Evolutionary conservation across 2,888 invertebrate species (phyloP), one percentile per base, ranked within the genome.

Genomic region (Drosophila borborema): DNA sequence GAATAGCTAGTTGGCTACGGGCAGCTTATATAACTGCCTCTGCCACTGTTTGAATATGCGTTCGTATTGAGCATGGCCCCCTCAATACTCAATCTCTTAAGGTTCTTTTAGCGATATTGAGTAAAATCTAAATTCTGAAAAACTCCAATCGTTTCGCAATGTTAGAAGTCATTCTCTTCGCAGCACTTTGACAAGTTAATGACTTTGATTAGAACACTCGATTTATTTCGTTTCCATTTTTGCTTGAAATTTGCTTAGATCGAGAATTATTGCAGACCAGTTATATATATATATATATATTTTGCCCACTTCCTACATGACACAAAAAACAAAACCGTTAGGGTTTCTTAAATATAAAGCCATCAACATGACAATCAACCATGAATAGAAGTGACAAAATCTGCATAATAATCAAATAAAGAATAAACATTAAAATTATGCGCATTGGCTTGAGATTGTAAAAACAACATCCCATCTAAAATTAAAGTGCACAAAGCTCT

Each of bases 41-140:
- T 72, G 72, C 62, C 65, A 72, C 67, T 54, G 75, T 67, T 75
- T 61, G 53, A 60, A 60, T 59, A 65, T 64, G 65, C 79, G 79
- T 64, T 79, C 65, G 51, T 34, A 14, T 36, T 14, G 36, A 36
- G 34, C 14, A 36, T 12, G 14, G 18, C 20, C 51, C 64, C 65
- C 66, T 9, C 31, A 16, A 14, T 10, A 16, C 16, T 12, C 51
- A 23, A 23, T 41, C n/a, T 68, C 56, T 48, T 89, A 80, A 89
- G 90, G 86, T 83, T 89, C 83, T 88, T 82, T 88, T 77, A 86
- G 90, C 80, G 81, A 78, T 82, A 81, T 81, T 82, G 16, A 36
- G n/a, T 34, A n/a, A 58, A 31, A 36, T 70, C 68, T 68, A n/a
- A 36, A 40, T n/a, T n/a, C 7, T 41, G 3, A 41, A n/a, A 58